These are phyloP conservation scores for Alouatta palliata DNA, from an alignment of 2,113 vertebrate genomes.

Conservation along the genomic window DNA sequence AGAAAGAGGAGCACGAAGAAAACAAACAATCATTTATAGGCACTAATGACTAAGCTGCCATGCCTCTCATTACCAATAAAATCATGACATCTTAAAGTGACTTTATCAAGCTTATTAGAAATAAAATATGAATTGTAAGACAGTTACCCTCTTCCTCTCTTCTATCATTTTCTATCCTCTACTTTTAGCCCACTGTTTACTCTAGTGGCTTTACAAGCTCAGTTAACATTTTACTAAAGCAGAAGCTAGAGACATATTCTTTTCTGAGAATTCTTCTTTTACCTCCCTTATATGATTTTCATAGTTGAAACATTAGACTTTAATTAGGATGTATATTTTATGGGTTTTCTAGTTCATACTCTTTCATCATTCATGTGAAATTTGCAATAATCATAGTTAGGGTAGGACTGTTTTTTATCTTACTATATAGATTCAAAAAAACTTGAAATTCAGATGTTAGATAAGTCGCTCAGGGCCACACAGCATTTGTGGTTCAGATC, in stretches of 20 bases:
- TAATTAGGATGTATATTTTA: not conserved
- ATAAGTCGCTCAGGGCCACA: not conserved
- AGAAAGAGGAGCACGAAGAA: slow-evolving; percentile 34
- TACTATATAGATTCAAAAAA: not conserved
- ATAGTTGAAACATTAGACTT: not conserved
- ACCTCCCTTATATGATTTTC: not conserved
- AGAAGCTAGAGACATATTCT: not conserved
- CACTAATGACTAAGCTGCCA: slow-evolving; percentile 22
- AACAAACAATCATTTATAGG: slow-evolving; percentile 48
- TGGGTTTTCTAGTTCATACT: not conserved
- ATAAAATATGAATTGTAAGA: not conserved
- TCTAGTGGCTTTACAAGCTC: not conserved
- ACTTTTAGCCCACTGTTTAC: not conserved
- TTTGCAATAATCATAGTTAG: not conserved
- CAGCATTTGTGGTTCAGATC: not conserved
- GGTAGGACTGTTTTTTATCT: not conserved
- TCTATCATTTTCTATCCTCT: not conserved
- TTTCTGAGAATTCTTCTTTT: not conserved
- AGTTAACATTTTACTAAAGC: not conserved
- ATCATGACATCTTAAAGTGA: slow-evolving; percentile 10
- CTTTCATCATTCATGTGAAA: not conserved
- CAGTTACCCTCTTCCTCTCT: not conserved
- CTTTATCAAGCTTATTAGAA: not conserved
- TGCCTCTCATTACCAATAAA: not conserved
- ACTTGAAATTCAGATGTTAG: not conserved